A percentile compares a stretch with the other conserved stretches of the same genome.
These are phyloP conservation scores for Decapterus maruadsi DNA, from an alignment of 2,797 vertebrate genomes.

Conservation along the genomic window DNA sequence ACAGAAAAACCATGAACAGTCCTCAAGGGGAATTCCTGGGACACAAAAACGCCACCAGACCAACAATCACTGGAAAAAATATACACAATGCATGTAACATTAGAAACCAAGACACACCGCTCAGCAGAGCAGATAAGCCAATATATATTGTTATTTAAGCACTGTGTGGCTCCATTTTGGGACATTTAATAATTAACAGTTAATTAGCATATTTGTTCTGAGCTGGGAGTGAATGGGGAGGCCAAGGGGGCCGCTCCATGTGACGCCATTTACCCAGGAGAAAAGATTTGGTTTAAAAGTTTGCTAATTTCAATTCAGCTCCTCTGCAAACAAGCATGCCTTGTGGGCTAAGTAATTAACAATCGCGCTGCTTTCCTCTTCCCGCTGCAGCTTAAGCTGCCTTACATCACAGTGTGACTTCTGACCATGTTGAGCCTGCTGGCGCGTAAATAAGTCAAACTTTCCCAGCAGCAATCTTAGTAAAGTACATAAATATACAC, in stretches of 20 bases:
- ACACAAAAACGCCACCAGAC: conserved; percentile 55
- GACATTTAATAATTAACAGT: conserved; percentile 43
- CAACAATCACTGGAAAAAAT: conserved; percentile 9
- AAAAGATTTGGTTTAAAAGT: conserved; percentile 56
- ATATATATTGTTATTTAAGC: conserved; percentile 34
- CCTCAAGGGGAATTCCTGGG: conserved; percentile 60
- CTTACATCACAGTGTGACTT: conserved; percentile 36
- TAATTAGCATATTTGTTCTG: conserved; percentile 52
- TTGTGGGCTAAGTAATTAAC: conserved; percentile 53
- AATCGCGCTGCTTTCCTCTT: conserved; percentile 38
- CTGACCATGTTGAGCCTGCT: conserved; percentile 10
- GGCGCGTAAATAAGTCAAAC: conserved; percentile 27
- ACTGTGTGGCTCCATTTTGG: conserved; percentile 40
- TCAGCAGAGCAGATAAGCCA: conserved; percentile 37
- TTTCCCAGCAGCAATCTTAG: conserved; percentile 8
- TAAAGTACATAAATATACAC: conserved; percentile 25
- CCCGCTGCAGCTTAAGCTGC: conserved; percentile 30
- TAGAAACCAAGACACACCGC: conserved; percentile 17
- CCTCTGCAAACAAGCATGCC: conserved; percentile 52
- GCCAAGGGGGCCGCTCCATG: conserved; percentile 31
- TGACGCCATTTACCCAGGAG: conserved; percentile 51
- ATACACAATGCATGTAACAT: neutral
- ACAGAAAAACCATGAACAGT: conserved; percentile 35
- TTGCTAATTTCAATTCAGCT: conserved; percentile 50
- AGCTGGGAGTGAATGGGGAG: conserved; percentile 28